phyloP scores from a whole-genome alignment of 2,888 invertebrate species.

The Stictocephala bisonia region DNA sequence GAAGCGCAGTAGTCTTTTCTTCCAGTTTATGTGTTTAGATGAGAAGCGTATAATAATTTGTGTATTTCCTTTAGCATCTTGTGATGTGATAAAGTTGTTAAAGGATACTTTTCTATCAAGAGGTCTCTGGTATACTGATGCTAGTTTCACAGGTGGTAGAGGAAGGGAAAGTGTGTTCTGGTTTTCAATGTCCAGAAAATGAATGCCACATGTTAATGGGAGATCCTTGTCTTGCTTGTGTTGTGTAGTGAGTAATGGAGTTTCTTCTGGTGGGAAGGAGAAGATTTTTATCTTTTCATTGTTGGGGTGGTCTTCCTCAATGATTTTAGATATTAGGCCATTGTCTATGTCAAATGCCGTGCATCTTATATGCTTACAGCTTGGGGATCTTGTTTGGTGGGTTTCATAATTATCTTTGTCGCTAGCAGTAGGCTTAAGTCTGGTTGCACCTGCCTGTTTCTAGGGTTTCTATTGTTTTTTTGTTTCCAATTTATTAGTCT shows the following conservation, averaged over 20 bases:
- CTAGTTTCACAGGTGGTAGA: background rate
- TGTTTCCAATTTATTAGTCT: background rate
- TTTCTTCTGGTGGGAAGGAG: constrained; percentile 13
- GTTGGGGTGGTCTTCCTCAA: background rate
- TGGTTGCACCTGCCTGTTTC: background rate
- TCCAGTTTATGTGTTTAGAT: background rate
- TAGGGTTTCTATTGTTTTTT: background rate
- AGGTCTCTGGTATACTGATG: constrained; percentile 2
- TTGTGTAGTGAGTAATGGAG: constrained; percentile 10
- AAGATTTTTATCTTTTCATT: background rate
- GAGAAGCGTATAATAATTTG: constrained; percentile 8
- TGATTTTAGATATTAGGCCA: background rate
- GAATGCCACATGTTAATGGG: background rate
- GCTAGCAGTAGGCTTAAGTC: background rate
- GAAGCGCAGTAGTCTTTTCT: background rate
- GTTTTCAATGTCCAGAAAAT: background rate
- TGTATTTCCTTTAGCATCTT: constrained; percentile 1
- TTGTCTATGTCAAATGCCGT: background rate
- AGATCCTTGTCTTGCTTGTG: background rate
- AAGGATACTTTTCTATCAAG: constrained; percentile 3
- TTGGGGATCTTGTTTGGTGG: constrained; percentile 11
- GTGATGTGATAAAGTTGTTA: constrained; percentile 2
- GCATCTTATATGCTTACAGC: background rate
- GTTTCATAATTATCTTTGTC: background rate
- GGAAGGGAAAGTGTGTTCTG: background rate